Base-by-base conservation (phyloP, 2,888 invertebrate species). In the Ophioninae sp. region DNA sequence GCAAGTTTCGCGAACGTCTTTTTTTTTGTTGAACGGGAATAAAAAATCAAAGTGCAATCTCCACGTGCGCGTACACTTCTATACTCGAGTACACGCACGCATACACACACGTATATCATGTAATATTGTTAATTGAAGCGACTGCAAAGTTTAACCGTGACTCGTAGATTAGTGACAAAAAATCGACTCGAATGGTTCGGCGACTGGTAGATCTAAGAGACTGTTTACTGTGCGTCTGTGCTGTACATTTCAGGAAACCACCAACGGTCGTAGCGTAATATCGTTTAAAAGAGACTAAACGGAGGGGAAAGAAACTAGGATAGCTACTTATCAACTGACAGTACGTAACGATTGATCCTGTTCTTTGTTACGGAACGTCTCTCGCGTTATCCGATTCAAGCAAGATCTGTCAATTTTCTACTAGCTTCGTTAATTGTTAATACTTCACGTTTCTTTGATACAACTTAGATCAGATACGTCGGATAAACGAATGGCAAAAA, bases 381-480 rank as follows among this genome's bases (percentile, higher is more conserved):
- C 56, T 65, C 73, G 72, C 59, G 56, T 57, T 62, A 21, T 69
- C 77, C 61, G 70, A 80, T 77, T 56, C 21, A 50, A 73, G 13
- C 30, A 44, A 80, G 72, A 79, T 64, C 70, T 72, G 83, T 87
- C 86, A 83, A 88, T 88, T 87, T 87, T 88, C 84, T 87, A 85
- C 85, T 82, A 84, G 68, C 64, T 81, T 72, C 76, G 64, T 85
- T 83, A 79, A 79, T 62, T 79, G 84, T 84, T 84, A 81, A 81
- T 73, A 84, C 81, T 79, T 84, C 76, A 76, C 70, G 78, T 78
- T 74, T 79, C 50, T 50, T 84, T 72, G 68, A 84, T 84, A 72
- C 56, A 20, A 64, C 78, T 82, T 85, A 81, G 84, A 69, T 78
- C 75, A 78, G 39, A 84, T 86, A 86, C 70, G 85, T 84, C 85